phyloP scores from a whole-genome alignment of 35 echinoderm and acorn worm genomes.

The Anneissia japonica region DNA sequence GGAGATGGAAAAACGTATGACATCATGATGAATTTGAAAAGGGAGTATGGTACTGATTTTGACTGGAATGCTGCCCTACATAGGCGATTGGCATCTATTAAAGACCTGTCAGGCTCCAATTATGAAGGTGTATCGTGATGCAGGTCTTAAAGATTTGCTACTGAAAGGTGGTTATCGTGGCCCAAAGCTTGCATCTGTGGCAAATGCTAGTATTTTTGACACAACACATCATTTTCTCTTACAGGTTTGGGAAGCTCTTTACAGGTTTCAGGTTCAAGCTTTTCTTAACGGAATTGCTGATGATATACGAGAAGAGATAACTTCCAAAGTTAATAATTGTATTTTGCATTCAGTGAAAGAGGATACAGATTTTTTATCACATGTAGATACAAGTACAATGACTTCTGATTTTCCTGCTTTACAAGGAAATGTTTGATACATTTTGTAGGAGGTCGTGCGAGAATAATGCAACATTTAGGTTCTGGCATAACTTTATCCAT shows the following conservation, averaged over 20 bases:
- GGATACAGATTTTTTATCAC: too few relatives aligned
- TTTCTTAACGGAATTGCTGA: neutral
- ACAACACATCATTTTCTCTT: neutral
- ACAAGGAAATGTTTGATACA: neutral
- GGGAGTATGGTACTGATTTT: neutral
- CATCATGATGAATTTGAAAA: neutral
- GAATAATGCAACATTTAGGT: neutral
- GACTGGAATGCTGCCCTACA: constrained; percentile 1
- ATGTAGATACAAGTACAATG: too few relatives aligned
- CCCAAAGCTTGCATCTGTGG: neutral
- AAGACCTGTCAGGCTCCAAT: neutral
- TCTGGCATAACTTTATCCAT: constrained; percentile 4
- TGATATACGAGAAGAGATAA: too few relatives aligned
- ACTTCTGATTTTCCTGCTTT: too few relatives aligned
- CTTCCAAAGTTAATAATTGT: too few relatives aligned
- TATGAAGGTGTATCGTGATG: constrained; percentile 1
- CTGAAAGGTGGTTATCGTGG: neutral
- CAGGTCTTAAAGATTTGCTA: neutral
- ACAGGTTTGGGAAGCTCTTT: constrained; percentile 14
- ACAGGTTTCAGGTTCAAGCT: constrained; percentile 2
- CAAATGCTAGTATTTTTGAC: neutral
- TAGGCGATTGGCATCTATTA: constrained; percentile 6
- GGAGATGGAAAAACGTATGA: constrained; percentile 19
- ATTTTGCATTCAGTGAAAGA: too few relatives aligned
- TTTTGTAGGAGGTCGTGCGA: neutral